phyloP scores from a whole-genome alignment of 2,113 vertebrate genomes.

The Mirounga angustirostris region DNA sequence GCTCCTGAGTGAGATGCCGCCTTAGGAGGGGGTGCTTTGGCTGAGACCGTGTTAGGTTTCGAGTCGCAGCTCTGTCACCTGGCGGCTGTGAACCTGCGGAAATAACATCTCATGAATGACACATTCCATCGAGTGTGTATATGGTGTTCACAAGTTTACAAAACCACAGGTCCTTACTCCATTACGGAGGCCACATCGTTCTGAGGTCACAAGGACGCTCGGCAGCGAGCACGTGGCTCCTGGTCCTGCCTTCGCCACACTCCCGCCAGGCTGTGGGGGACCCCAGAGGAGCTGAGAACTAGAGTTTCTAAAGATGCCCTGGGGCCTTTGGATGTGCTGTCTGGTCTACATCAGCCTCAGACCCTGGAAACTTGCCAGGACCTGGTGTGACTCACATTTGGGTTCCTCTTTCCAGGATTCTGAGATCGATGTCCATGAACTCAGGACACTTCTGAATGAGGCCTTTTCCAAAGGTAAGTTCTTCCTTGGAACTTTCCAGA shows the following conservation, averaged over 20 bases:
- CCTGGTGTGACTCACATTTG: not conserved
- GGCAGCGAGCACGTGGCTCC: fast-evolving
- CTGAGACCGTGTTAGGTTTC: not conserved
- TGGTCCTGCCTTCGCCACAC: not conserved
- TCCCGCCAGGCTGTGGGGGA: not conserved
- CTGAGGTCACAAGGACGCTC: not conserved
- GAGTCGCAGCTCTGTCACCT: not conserved
- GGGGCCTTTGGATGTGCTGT: not conserved
- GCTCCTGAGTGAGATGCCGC: fast-evolving
- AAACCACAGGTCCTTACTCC: not conserved
- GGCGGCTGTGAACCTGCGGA: not conserved
- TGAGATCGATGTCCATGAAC: slow-evolving; percentile 89
- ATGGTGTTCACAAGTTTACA: not conserved
- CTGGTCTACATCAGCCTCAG: not conserved
- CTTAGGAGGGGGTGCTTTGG: fast-evolving
- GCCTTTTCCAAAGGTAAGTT: slow-evolving; percentile 91
- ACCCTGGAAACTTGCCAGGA: not conserved
- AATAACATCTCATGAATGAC: not conserved
- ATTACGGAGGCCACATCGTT: not conserved
- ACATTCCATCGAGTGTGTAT: fast-evolving
- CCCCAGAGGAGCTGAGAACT: not conserved
- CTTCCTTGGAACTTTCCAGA: not conserved
- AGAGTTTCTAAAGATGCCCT: not conserved
- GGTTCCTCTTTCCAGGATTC: slow-evolving; percentile 88
- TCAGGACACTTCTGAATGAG: slow-evolving; percentile 91